phyloP scores from a whole-genome alignment of 1,140 invertebrate genomes.

The Chrysomallon squamiferum region DNA sequence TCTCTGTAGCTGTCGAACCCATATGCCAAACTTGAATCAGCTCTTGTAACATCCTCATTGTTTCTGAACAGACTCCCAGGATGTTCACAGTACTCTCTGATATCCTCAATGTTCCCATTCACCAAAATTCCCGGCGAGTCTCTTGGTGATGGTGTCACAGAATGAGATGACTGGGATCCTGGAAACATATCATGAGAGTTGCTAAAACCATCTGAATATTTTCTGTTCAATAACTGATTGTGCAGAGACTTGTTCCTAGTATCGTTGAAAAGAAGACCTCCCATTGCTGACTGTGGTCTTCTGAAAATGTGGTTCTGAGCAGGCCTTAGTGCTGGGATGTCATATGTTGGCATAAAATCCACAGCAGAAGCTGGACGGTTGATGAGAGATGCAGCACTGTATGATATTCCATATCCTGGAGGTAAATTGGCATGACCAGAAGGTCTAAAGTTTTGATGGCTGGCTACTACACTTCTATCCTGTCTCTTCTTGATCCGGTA shows the following conservation, averaged over 20 bases:
- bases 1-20: background rate
- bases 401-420: background rate
- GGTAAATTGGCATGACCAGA: background rate
- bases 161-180: background rate
- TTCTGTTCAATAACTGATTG: background rate
- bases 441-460: background rate
- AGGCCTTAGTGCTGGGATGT: background rate
- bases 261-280: background rate
- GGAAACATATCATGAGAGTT: background rate
- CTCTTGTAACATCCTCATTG: background rate
- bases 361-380: background rate
- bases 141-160: background rate
- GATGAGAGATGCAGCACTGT: background rate
- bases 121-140: background rate
- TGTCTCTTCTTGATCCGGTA: background rate
- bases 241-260: background rate
- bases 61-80: background rate
- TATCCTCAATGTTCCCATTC: background rate
- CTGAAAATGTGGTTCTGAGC: background rate
- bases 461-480: background rate
- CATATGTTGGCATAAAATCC: background rate
- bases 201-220: background rate
- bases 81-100: background rate
- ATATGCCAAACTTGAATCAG: background rate
- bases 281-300: conserved; percentile 2